Conservation (phyloP, 2,888 invertebrate genomes). For the Myathropa florea region DNA sequence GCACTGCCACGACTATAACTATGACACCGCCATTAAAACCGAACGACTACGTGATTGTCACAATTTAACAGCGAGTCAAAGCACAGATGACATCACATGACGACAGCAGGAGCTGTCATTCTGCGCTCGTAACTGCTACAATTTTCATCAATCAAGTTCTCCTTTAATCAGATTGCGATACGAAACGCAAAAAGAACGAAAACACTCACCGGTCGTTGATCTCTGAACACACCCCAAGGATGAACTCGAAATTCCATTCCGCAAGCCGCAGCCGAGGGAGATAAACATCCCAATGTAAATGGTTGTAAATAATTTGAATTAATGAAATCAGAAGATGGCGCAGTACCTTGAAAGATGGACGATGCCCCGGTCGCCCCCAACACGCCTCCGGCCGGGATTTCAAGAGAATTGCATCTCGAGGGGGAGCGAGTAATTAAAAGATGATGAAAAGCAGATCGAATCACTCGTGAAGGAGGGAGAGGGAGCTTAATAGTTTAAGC, state of each 20-base stretch:
- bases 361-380: neutral
- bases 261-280: neutral
- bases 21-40: slow-evolving; percentile 23
- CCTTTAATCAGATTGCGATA: slow-evolving; percentile 3
- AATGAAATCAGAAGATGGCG: slow-evolving; percentile 26
- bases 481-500: neutral
- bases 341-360: slow-evolving; percentile 1
- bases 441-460: slow-evolving; percentile 62
- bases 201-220: slow-evolving; percentile 28
- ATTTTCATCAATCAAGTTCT: neutral
- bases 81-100: neutral
- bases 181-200: neutral
- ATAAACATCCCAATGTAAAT: slow-evolving; percentile 55
- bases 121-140: neutral
- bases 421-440: slow-evolving; percentile 44
- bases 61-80: slow-evolving; percentile 15
- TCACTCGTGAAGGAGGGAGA: neutral
- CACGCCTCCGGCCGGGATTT: neutral
- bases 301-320: slow-evolving; percentile 49
- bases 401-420: slow-evolving; percentile 22
- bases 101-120: neutral
- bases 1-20: slow-evolving; percentile 1
- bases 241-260: slow-evolving; percentile 30
- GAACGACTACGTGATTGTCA: slow-evolving; percentile 32
- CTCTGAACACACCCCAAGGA: slow-evolving; percentile 30